A percentile compares a stretch with the other conserved stretches of the same genome.
Conservation (phyloP, 2,888 invertebrate species). For the Leptothorax acervorum region DNA sequence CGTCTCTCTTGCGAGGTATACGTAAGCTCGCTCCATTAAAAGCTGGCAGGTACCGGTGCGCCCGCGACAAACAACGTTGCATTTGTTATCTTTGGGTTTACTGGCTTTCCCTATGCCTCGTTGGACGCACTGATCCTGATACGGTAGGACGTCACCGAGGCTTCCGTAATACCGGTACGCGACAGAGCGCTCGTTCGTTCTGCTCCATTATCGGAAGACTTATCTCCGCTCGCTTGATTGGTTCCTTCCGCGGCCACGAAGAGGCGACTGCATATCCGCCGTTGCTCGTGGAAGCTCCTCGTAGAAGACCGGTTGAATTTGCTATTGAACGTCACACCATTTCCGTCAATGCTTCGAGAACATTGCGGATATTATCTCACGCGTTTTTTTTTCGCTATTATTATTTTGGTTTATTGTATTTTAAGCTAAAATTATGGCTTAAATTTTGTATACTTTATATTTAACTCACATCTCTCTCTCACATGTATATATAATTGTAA, state of each 20-base stretch:
- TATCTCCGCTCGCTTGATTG: constrained; percentile 78
- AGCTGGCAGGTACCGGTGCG: constrained; percentile 53
- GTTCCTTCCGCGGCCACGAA: constrained; percentile 71
- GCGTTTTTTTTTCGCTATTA: constrained; percentile 4
- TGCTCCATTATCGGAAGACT: constrained; percentile 79
- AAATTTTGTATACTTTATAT: neutral
- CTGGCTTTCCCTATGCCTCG: constrained; percentile 61
- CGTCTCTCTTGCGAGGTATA: neutral
- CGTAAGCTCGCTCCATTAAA: constrained; percentile 63
- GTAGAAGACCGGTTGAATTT: constrained; percentile 9
- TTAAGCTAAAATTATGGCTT: neutral
- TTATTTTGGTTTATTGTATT: neutral
- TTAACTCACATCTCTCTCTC: neutral
- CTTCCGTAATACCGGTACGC: constrained; percentile 59
- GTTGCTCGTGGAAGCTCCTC: constrained; percentile 15
- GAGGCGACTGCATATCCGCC: constrained; percentile 65
- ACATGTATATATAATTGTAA: neutral
- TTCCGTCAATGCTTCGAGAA: neutral
- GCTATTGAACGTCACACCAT: neutral
- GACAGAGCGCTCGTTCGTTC: constrained; percentile 71
- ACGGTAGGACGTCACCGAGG: constrained; percentile 63
- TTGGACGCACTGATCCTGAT: constrained; percentile 70
- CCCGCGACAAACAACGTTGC: constrained; percentile 70
- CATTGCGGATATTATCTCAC: neutral
- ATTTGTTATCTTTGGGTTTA: constrained; percentile 77